A percentile compares a stretch with the other conserved stretches of the same genome.
Conservation (phyloP, 1,140 invertebrate genomes). For the Portunus trituberculatus region DNA sequence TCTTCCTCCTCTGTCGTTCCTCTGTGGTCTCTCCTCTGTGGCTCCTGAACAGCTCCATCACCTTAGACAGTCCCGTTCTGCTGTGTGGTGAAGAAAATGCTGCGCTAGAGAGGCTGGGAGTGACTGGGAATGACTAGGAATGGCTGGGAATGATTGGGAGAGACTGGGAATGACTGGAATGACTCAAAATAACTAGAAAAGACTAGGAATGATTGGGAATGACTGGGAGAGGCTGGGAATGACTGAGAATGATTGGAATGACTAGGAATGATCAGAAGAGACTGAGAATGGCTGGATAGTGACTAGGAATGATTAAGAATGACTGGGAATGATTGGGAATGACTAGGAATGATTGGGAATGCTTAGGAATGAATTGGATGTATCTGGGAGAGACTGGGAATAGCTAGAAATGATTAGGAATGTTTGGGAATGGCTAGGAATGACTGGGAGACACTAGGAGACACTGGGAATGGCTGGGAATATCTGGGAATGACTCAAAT, state of each 20-base stretch:
- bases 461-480: too few species aligned
- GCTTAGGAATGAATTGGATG: too few species aligned
- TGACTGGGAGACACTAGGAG: background rate
- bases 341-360: too few species aligned
- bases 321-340: background rate
- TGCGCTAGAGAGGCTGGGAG: background rate
- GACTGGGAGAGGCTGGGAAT: too few species aligned
- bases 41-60: slow-evolving; percentile 69
- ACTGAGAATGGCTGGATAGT: too few species aligned
- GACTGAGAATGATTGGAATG: too few species aligned
- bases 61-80: slow-evolving; percentile 55
- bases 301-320: background rate
- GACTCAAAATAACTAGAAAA: too few species aligned
- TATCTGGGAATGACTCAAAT: too few species aligned
- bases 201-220: background rate
- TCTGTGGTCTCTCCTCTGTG: slow-evolving; percentile 64
- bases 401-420: too few species aligned
- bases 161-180: background rate
- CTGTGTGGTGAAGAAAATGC: background rate
- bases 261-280: background rate
- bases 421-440: too few species aligned
- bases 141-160: too few species aligned
- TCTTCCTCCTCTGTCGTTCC: slow-evolving; percentile 66
- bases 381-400: background rate
- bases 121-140: background rate